Base-by-base conservation (phyloP, 2,888 invertebrate genomes). In the Coelopa pilipes region DNA sequence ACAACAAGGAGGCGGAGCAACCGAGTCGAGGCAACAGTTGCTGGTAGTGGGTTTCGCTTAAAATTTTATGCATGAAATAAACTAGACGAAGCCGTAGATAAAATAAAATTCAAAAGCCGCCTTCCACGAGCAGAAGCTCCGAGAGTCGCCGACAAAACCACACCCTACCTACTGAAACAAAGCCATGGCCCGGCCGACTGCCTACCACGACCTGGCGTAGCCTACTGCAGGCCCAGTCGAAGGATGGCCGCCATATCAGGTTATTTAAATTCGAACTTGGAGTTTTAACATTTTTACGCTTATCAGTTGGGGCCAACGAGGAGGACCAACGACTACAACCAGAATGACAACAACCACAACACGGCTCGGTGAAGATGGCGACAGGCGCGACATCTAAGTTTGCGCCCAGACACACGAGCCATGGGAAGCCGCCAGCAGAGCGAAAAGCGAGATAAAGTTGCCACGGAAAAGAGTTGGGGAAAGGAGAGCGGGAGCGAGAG, bases 11-110 rank as follows among this genome's bases (percentile, higher is more conserved):
- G 1, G 46, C 5, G 45, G 34, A 34, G 9, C 24, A 53, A n/a
- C n/a, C n/a, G n/a, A n/a, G n/a, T n/a, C n/a, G n/a, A n/a, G n/a
- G 19, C 62, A 50, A 50, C 17, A 53, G 63, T 63, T 62, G 63
- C 50, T 50, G 50, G 24, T 34, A 7, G 24, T 45, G 24, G 12
- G 19, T 71, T 71, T 63, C 50, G 63, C 65, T 71, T 65, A 50
- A 71, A 65, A 63, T 71, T 63, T 71, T 71, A 71, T 71, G 71
- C 71, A 63, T 65, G 59, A 70, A 70, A 70, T 70, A 70, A 70
- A 70, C 21, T 59, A 47, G 65, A 63, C 49, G 70, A 7, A 24
- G 15, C 45, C 19, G 70, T n/a, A 60, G 70, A 70, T 70, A 57
- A 71, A 63, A 70, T 17, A 17, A 70, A 59, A 21, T 55, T 68